Percentiles rank a stretch among this genome's conserved stretches.
phyloP scores from a whole-genome alignment of 2,888 invertebrate genomes.

The Netelia melanura region DNA sequence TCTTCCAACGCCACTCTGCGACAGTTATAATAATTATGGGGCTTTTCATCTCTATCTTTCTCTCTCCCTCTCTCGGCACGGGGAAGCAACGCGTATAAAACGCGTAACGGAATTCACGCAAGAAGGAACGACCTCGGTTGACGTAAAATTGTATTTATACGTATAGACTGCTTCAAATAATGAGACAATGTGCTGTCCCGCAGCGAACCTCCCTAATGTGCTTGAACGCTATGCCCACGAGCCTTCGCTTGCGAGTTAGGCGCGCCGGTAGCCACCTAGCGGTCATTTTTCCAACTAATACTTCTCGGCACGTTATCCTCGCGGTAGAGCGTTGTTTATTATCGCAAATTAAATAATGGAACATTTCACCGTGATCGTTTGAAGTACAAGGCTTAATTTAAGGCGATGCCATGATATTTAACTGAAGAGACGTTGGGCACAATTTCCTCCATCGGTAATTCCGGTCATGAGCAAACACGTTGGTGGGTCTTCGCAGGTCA shows the following conservation, averaged over 20 bases:
- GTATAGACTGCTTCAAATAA: not conserved
- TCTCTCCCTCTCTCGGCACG: not conserved
- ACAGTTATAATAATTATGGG: conserved; percentile 67
- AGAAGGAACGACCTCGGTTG: conserved; percentile 23
- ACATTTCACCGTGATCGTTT: too few species aligned
- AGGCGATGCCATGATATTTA: not conserved
- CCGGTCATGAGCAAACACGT: conserved; percentile 36
- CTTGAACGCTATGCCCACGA: too few species aligned
- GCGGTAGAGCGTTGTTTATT: too few species aligned
- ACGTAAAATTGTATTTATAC: conserved; percentile 13
- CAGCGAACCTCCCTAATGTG: too few species aligned
- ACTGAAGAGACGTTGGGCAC: not conserved
- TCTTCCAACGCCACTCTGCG: conserved; percentile 45
- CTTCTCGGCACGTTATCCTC: too few species aligned
- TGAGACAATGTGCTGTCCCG: not conserved
- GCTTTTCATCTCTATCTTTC: conserved; percentile 14
- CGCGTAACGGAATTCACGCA: conserved; percentile 61
- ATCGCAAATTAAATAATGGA: too few species aligned
- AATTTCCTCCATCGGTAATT: conserved; percentile 15
- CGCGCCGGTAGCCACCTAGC: too few species aligned
- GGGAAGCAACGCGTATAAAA: conserved; percentile 37
- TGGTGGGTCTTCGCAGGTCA: conserved; percentile 53
- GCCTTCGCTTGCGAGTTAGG: too few species aligned
- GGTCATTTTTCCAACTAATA: too few species aligned
- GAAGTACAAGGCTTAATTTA: too few species aligned